Conservation (phyloP, 1,140 invertebrate species). For the Trachymyrmex septentrionalis region DNA sequence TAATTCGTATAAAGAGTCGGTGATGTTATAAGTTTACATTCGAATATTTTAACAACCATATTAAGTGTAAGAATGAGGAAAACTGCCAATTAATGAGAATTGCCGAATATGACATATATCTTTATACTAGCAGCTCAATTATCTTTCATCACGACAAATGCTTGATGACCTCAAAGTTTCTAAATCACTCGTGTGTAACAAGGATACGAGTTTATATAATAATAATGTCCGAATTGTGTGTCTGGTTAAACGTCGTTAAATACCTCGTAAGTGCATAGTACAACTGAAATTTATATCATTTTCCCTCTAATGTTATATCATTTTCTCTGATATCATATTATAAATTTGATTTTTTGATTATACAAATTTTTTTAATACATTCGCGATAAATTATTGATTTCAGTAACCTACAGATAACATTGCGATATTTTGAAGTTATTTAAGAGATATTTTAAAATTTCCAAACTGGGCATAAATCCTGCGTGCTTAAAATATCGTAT, state of each 20-base stretch:
- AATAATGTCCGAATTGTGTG: constrained; percentile 62
- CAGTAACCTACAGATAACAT: background rate
- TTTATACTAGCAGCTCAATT: constrained; percentile 28
- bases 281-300: background rate
- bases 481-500: too few species aligned
- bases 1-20: background rate
- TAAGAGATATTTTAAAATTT: background rate
- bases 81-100: constrained; percentile 23
- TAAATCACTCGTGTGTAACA: constrained; percentile 45
- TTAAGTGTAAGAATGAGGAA: background rate
- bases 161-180: constrained; percentile 69
- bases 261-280: constrained; percentile 17
- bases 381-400: background rate
- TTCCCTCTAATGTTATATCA: background rate
- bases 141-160: constrained; percentile 45
- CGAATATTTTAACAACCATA: background rate
- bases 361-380: background rate
- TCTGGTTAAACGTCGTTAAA: constrained; percentile 52
- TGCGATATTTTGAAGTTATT: background rate
- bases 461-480: background rate
- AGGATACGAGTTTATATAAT: constrained; percentile 71
- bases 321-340: constrained; percentile 1
- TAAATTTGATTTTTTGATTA: background rate
- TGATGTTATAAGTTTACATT: background rate
- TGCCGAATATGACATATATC: constrained; percentile 40